Conservation (phyloP, 2,113 vertebrate genomes). For the Catharus fuscescens region DNA sequence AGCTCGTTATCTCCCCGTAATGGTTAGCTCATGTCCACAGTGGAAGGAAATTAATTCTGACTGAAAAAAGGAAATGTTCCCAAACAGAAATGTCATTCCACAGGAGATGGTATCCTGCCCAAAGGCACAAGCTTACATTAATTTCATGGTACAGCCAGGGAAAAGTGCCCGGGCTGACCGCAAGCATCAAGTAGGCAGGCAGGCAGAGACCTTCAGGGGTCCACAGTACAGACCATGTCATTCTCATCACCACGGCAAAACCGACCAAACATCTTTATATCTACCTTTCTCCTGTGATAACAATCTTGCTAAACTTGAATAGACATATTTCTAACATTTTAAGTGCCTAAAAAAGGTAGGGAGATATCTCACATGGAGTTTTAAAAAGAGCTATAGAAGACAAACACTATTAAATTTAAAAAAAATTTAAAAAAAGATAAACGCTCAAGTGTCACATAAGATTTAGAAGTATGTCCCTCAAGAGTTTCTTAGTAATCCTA, state of each 20-base stretch:
- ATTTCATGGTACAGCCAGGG: neutral
- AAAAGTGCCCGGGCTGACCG: neutral
- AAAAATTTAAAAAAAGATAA: neutral
- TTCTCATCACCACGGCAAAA: neutral
- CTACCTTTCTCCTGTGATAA: neutral
- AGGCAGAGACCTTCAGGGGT: neutral
- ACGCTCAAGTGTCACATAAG: neutral
- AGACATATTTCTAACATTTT: neutral
- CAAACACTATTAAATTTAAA: neutral
- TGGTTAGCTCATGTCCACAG: neutral
- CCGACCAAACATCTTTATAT: neutral
- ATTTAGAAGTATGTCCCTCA: neutral
- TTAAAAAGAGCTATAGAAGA: neutral
- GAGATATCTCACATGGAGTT: neutral
- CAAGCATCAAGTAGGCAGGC: fast-evolving
- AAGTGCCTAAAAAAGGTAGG: neutral
- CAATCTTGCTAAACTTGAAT: neutral
- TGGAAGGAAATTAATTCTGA: constrained; percentile 29
- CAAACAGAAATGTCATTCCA: neutral
- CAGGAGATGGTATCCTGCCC: neutral
- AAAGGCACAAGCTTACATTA: neutral
- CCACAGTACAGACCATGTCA: neutral
- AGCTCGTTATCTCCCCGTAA: neutral
- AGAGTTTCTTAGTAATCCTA: neutral
- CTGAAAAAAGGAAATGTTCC: neutral